These are phyloP conservation scores for Bombus polaris DNA, from an alignment of 1,140 invertebrate genomes.

Conservation along the genomic window DNA sequence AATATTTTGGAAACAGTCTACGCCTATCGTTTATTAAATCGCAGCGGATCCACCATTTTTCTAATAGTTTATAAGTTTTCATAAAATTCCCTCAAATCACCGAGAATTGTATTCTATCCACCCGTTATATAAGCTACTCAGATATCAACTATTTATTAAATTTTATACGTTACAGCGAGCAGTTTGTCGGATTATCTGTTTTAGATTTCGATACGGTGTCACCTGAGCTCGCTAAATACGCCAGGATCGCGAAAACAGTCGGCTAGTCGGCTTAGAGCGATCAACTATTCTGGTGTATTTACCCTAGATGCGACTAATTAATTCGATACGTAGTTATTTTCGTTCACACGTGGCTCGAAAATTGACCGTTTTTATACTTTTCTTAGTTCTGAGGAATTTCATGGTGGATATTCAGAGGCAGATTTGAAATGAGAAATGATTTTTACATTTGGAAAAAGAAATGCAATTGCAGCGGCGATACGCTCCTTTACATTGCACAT, in stretches of 20 bases:
- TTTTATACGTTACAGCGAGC: background rate
- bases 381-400: background rate
- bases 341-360: background rate
- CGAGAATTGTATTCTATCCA: background rate
- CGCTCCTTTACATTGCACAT: background rate
- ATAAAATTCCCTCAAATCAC: background rate
- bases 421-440: too few relatives aligned
- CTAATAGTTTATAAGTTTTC: background rate
- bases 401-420: background rate
- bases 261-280: background rate
- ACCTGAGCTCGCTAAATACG: background rate
- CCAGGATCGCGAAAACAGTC: background rate
- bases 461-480: too few relatives aligned
- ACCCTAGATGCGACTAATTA: conserved; percentile 15
- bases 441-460: background rate
- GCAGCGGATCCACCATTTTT: background rate
- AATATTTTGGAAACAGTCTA: too few relatives aligned
- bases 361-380: background rate
- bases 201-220: conserved; percentile 21
- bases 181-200: conserved; percentile 25
- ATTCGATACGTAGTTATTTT: background rate
- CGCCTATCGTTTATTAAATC: too few relatives aligned
- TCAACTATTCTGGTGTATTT: background rate
- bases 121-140: conserved; percentile 9
- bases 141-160: conserved; percentile 12